A percentile compares a stretch with the other conserved stretches of the same genome.
Conservation (phyloP, 1,140 invertebrate species). For the Phymastichus coffea region DNA sequence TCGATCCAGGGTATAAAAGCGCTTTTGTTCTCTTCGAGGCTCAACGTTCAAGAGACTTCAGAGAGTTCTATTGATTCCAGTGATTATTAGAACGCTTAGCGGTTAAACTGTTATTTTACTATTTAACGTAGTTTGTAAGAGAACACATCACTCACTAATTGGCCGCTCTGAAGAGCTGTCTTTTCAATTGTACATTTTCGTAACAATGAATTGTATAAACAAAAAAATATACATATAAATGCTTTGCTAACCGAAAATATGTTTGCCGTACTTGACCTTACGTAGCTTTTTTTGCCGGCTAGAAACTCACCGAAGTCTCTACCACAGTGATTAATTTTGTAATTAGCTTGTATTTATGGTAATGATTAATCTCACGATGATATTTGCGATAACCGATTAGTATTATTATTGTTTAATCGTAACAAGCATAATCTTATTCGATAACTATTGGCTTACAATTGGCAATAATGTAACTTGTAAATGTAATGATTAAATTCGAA, state of each 20-base stretch:
- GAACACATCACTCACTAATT: conserved; percentile 8
- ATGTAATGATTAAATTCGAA: conserved; percentile 30
- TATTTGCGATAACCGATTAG: conserved; percentile 31
- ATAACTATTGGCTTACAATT: too few relatives aligned
- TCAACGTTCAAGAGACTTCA: conserved; percentile 16
- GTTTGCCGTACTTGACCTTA: conserved; percentile 8
- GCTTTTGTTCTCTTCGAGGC: conserved; percentile 20
- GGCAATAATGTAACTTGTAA: conserved; percentile 50
- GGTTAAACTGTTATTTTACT: conserved; percentile 21
- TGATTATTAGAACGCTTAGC: conserved; percentile 25
- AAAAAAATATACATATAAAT: conserved; percentile 15
- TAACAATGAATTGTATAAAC: conserved; percentile 20
- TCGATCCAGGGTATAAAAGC: conserved; percentile 9
- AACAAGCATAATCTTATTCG: too few relatives aligned
- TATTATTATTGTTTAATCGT: conserved; percentile 51
- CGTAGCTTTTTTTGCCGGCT: not conserved
- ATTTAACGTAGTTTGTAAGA: conserved; percentile 25
- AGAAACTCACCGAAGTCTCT: conserved; percentile 28
- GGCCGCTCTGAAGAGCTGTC: conserved; percentile 7
- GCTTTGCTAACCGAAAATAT: conserved; percentile 2
- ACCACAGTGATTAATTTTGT: conserved; percentile 43
- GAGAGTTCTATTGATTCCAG: conserved; percentile 23
- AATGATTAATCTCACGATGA: conserved; percentile 38
- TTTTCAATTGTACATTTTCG: conserved; percentile 25
- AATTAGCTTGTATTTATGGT: conserved; percentile 55